Conservation (phyloP, 2,113 vertebrate genomes). For the Microcebus griseorufus region DNA sequence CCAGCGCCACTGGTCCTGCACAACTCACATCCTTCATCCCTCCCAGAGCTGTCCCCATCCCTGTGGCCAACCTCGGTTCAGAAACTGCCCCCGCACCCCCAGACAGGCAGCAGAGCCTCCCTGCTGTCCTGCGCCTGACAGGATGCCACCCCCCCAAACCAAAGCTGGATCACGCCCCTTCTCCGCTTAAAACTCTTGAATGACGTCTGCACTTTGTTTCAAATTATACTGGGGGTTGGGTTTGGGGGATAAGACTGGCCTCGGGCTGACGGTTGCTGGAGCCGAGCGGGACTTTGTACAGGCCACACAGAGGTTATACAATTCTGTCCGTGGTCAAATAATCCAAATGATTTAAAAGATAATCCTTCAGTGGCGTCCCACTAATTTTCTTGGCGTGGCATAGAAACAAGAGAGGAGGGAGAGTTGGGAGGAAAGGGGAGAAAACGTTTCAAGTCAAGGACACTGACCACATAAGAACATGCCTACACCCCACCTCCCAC, state of each 20-base stretch:
- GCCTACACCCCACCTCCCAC: not conserved
- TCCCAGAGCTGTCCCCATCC: not conserved
- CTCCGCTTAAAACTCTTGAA: not conserved
- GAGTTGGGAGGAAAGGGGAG: not conserved
- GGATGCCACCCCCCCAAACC: too few relatives aligned
- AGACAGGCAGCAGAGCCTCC: not conserved
- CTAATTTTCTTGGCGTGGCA: not conserved
- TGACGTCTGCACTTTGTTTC: not conserved
- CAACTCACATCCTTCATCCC: not conserved
- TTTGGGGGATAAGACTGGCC: accelerated
- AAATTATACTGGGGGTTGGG: accelerated
- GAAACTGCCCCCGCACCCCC: not conserved
- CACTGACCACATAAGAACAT: not conserved
- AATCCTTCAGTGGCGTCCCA: not conserved
- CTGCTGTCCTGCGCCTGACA: too few relatives aligned
- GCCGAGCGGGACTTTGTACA: not conserved
- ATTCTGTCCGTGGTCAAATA: not conserved
- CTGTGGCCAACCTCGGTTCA: accelerated
- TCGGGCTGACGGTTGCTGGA: not conserved
- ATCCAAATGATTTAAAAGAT: not conserved
- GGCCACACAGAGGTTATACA: accelerated
- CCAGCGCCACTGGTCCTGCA: not conserved
- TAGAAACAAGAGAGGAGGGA: accelerated
- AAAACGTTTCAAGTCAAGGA: not conserved
- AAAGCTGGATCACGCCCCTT: not conserved